Evolutionary conservation across 2,113 vertebrate genomes (phyloP), one percentile per base, ranked within the genome.

Genomic region (Spheniscus mendiculus): DNA sequence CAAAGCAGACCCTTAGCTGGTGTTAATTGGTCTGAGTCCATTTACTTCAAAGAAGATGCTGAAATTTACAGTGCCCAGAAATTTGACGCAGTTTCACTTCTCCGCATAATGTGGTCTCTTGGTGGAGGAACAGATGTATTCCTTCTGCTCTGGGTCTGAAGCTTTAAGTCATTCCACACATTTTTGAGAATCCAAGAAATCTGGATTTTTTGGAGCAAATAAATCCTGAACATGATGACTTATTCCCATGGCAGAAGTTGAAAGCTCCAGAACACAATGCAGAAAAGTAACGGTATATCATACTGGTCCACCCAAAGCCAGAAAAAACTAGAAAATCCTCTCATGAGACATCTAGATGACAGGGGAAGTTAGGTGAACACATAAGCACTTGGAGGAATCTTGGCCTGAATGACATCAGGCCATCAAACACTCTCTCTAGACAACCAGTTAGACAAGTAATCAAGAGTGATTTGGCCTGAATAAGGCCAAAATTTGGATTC

Each of bases 21-120:
- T n/a, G 67, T 88, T 94, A 92, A 95, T 86, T 93, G 90, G 50
- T 73, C 58, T 80, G 70, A 93, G 79, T 92, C 79, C n/a, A 85
- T 90, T 94, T 88, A 67, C 83, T 94, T 93, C 90, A 93, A 89
- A 97, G 85, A 89, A 86, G 59, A 42, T 82, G 38, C 81, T 94
- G 32, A 77, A 92, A 93, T 32, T 72, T 83, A 73, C 22, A 50
- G 58, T 34, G 71, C 88, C 88, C 85, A 92, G 67, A 93, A 92
- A 93, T 92, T 32, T 94, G 95, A 94, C 80, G 88, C 83, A 88
- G 42, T 95, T 97, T 95, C 76, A 77, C 63, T 93, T 59, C 56
- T 85, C 61, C 3, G 23, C 50, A 81, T 92, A 78, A 89, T 50
- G 38, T 55, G 26, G 16, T 83, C 67, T 90, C 92, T 74, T 90